Conservation (phyloP, 2,888 invertebrate genomes). For the Eilema depressum region DNA sequence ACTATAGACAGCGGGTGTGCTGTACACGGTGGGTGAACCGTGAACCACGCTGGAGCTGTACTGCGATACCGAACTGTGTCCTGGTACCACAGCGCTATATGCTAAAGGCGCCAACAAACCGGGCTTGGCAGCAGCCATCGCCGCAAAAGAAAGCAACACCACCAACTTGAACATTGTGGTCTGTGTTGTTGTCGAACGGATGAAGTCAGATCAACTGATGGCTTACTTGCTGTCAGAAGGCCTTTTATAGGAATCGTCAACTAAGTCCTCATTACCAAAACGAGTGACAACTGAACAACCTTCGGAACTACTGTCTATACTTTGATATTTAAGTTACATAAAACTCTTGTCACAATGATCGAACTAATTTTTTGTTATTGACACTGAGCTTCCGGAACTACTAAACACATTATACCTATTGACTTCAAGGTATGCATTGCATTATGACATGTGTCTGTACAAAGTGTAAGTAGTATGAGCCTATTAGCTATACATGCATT, state of each 20-base stretch:
- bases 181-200: constrained; percentile 74
- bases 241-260: constrained; percentile 71
- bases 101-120: constrained; percentile 64
- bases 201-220: constrained; percentile 78
- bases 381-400: constrained; percentile 51
- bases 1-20: constrained; percentile 64
- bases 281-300: constrained; percentile 72
- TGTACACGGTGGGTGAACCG: constrained; percentile 61
- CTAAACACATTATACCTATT: constrained; percentile 9
- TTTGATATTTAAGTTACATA: constrained; percentile 56
- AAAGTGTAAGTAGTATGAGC: no score
- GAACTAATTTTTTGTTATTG: constrained; percentile 51
- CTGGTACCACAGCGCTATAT: constrained; percentile 65
- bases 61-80: constrained; percentile 60
- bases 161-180: constrained; percentile 86
- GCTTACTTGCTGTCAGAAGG: constrained; percentile 56
- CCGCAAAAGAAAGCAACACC: constrained; percentile 88
- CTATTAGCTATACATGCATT: no score
- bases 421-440: constrained; percentile 23
- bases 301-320: constrained; percentile 63
- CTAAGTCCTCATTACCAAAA: constrained; percentile 60
- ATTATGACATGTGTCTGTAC: neutral
- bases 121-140: constrained; percentile 87
- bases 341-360: constrained; percentile 42
- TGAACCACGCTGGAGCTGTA: constrained; percentile 73